These are phyloP conservation scores for Ceratina japonica DNA, from an alignment of 1,140 invertebrate species.

Conservation along the genomic window DNA sequence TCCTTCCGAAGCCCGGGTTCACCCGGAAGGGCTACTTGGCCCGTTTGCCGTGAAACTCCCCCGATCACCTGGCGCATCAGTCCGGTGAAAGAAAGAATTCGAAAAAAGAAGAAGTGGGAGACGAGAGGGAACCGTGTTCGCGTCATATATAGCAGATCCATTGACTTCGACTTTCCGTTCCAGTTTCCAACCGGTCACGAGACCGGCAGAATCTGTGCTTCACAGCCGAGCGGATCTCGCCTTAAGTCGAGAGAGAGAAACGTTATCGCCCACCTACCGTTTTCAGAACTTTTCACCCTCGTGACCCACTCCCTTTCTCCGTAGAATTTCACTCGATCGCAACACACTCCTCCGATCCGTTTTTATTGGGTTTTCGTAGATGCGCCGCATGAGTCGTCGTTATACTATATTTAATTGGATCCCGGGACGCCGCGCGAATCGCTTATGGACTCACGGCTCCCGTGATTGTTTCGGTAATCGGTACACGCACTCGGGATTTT, in stretches of 20 bases:
- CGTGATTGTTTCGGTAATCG: neutral
- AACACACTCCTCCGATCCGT: no score
- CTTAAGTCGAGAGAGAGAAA: neutral
- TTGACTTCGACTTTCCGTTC: constrained; percentile 18
- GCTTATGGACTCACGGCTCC: neutral
- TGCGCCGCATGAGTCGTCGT: no score
- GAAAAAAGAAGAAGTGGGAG: constrained; percentile 10
- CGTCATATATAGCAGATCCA: constrained; percentile 18
- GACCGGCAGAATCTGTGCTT: constrained; percentile 22
- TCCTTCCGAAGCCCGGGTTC: neutral
- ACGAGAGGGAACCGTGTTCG: neutral
- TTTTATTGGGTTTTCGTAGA: neutral
- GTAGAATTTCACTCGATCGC: no score
- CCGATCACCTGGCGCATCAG: neutral
- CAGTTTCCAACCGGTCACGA: constrained; percentile 5
- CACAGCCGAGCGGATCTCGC: constrained; percentile 11
- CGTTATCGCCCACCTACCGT: neutral
- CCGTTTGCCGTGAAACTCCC: constrained; percentile 18
- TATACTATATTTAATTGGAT: no score
- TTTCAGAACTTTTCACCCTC: neutral
- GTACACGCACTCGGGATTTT: neutral
- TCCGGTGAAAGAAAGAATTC: neutral
- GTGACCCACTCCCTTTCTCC: neutral
- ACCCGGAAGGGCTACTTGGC: constrained; percentile 27
- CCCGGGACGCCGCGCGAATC: neutral